These are phyloP conservation scores for Scaptomyza montana DNA, from an alignment of 1,140 invertebrate genomes.

Conservation along the genomic window DNA sequence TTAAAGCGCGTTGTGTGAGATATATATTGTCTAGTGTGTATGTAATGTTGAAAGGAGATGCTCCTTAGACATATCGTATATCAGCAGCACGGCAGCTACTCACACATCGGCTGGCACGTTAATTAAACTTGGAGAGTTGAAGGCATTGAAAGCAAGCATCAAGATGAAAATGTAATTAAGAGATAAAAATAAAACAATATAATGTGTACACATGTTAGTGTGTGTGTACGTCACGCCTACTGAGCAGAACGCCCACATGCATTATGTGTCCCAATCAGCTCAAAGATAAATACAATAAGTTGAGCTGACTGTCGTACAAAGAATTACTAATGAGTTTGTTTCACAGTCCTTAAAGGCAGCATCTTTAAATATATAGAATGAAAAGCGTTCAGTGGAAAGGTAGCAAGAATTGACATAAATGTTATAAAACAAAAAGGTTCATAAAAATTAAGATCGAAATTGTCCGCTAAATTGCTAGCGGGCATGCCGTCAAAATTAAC, in stretches of 20 bases:
- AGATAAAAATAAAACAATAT: slow-evolving; percentile 74
- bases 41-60: slow-evolving; percentile 21
- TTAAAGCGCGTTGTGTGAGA: slow-evolving; percentile 3
- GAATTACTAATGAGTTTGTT: slow-evolving; percentile 37
- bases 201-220: too few relatives aligned
- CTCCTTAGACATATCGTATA: slow-evolving; percentile 15
- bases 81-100: slow-evolving; percentile 16
- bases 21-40: neutral
- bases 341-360: slow-evolving; percentile 16
- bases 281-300: slow-evolving; percentile 15
- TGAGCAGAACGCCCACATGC: slow-evolving; percentile 36
- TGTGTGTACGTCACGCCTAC: slow-evolving; percentile 6
- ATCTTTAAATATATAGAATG: neutral
- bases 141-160: slow-evolving; percentile 51
- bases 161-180: slow-evolving; percentile 78
- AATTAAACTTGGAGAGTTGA: slow-evolving; percentile 71
- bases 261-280: slow-evolving; percentile 22
- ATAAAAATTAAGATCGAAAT: slow-evolving; percentile 30
- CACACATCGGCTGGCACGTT: slow-evolving; percentile 56
- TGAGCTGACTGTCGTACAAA: slow-evolving; percentile 12
- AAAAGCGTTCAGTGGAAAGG: slow-evolving; percentile 15
- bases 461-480: slow-evolving; percentile 44
- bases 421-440: slow-evolving; percentile 45
- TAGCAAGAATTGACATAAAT: slow-evolving; percentile 27
- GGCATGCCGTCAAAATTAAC: slow-evolving; percentile 78